Evolutionary conservation across 2,888 invertebrate genomes (phyloP).

Genomic region (Machimus atricapillus): DNA sequence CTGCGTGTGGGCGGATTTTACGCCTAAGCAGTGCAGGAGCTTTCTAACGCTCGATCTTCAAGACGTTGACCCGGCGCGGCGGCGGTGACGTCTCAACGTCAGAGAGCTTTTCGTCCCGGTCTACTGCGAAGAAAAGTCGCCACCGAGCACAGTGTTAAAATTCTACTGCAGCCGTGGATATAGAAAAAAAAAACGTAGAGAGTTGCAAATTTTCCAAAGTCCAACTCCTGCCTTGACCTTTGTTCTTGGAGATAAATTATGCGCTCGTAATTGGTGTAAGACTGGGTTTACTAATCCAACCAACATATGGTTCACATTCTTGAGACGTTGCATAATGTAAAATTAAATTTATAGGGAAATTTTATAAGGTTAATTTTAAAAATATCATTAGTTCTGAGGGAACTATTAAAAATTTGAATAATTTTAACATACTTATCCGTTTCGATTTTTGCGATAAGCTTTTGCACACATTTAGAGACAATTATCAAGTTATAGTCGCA

Average conservation of each 20-base stretch:
- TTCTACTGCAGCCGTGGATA: background rate
- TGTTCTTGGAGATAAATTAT: background rate
- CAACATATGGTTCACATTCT: background rate
- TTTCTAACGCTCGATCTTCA: background rate
- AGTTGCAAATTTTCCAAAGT: background rate
- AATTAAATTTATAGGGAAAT: background rate
- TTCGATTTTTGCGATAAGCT: background rate
- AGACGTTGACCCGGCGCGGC: constrained; percentile 3
- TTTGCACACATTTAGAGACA: background rate
- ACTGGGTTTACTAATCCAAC: background rate
- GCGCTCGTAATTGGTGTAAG: background rate
- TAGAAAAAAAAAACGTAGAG: background rate
- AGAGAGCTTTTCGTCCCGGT: background rate
- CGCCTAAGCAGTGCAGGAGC: background rate
- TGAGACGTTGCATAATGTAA: background rate
- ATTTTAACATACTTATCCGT: no score
- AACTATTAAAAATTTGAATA: no score
- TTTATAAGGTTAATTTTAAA: no score
- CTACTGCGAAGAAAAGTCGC: background rate
- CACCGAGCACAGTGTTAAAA: background rate
- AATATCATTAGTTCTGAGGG: no score
- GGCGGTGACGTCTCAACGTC: background rate
- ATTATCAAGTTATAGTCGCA: no score
- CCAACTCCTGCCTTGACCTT: background rate
- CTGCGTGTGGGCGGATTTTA: background rate